Base-by-base conservation (phyloP, 2,797 vertebrate genomes). In the Rallus crepitans region DNA sequence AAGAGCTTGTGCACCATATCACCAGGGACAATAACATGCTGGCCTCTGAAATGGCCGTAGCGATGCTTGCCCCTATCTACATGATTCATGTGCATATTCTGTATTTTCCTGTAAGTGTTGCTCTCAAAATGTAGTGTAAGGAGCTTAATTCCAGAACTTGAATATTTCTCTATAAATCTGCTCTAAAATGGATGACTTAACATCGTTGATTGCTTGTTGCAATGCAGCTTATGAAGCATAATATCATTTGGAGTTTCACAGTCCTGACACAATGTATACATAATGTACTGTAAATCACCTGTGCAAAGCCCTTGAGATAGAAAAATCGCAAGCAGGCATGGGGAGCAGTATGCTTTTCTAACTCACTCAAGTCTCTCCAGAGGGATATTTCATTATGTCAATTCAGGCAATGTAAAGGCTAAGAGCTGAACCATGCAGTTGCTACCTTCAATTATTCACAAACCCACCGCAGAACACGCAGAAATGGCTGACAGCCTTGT, bases 261-360 rank as follows among this genome's bases (percentile, higher is more conserved):
- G 76, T 68, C 50, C 87, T 75, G 82, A 69, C 72, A 94, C 72
- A 88, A 68, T 42, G 40, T 76, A 65, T 69, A 86, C 57, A 86
- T 40, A 96, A 94, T 71, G 72, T 81, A 8, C 82, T 55, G 53
- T 78, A 94, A 97, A 94, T 96, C 91, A 90, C 61, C 69, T 75
- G 76, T 31, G 65, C 65, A 76, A 59, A 91, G 61, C 85, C 91
- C 82, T 72, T 75, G 92, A 92, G 90, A 63, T 2, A 39, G 63
- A 78, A 93, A 94, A 94, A 91, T 7, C 6, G 4, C 56, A 85
- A 73, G 71, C 42, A 87, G 42, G 71, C 68, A 1, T n/a, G 55
- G 47, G 81, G 52, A 93, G 53, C 1, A 33, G 23, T 19, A 7
- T 6, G 45, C 3, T 82, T 31, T 83, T n/a, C 69, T 25, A 31